Evolutionary conservation across 2,888 invertebrate species (phyloP), one percentile per base, ranked within the genome.

Genomic region (Drosophila kokeensis): DNA sequence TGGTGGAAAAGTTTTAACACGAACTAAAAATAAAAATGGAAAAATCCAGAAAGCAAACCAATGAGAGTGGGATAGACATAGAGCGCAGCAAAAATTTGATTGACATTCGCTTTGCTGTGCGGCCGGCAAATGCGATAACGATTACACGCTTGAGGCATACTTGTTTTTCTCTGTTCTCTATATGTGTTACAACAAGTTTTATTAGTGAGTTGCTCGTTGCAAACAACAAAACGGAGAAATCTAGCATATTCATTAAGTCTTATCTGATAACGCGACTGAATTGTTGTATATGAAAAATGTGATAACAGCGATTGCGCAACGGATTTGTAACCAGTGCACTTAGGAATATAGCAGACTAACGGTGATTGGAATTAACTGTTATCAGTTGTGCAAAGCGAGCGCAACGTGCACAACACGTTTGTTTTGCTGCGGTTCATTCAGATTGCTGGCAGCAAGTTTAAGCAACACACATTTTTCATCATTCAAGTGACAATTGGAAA

Each of bases 231-330:
- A 45, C 21, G 21, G 7, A 7, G 4, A 30, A 59, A 30, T 10
- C n/a, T 36, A 69, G 13, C 42, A 29, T 36, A 30, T 27, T 27
- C 49, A 76, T 52, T 69, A 27, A 72, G 58, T 64, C 81, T 81
- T 76, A 87, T 87, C 86, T 57, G 67, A 65, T 53, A 27, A 54
- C 29, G 30, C 38, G 27, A 53, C 24, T 27, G 67, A 8, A 27
- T 53, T 60, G 54, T 69, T 50, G 15, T 71, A 27, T 64, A 66
- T 55, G 62, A 55, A 67, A 45, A 42, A 24, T 40, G 69, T 73
- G 82, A 89, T 89, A 76, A 76, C 69, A 49, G 54, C 69, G 86
- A 79, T 87, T 87, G 88, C 86, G 90, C 86, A 87, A 87, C 81
- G 65, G 42, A 76, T 50, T 69, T 71, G 45, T 65, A 73, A 68